A percentile compares a stretch with the other conserved stretches of the same genome.
phyloP scores from a whole-genome alignment of 2,888 invertebrate species.

The Temnothorax ravouxi region DNA sequence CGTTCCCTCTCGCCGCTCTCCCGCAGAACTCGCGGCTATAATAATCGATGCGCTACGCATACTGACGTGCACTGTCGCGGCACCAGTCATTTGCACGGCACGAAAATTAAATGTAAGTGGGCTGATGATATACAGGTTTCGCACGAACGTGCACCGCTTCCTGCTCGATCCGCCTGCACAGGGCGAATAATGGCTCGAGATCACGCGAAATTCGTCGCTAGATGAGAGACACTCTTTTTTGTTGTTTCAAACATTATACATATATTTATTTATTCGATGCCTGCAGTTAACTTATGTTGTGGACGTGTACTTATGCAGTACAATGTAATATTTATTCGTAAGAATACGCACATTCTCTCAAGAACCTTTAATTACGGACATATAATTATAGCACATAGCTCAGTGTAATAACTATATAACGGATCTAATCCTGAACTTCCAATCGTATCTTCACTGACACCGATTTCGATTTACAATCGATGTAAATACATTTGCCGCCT shows the following conservation, averaged over 20 bases:
- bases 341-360: not conserved
- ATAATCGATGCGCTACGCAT: slow-evolving; percentile 31
- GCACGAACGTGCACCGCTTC: slow-evolving; percentile 42
- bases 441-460: not conserved
- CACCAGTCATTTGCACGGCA: slow-evolving; percentile 6
- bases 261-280: not conserved
- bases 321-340: not conserved
- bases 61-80: slow-evolving; percentile 27
- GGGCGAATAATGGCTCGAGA: slow-evolving; percentile 43
- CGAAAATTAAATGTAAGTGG: slow-evolving; percentile 55
- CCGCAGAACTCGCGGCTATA: not conserved
- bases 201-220: slow-evolving; percentile 48
- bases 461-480: not conserved
- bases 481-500: slow-evolving; percentile 8
- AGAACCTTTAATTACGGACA: not conserved
- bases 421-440: not conserved
- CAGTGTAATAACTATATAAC: not conserved
- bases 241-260: not conserved
- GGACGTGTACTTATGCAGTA: not conserved
- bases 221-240: not conserved
- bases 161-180: slow-evolving; percentile 33
- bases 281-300: not conserved
- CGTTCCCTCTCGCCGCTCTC: not conserved
- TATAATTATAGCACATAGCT: slow-evolving; percentile 22
- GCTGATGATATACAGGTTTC: slow-evolving; percentile 47